Conservation (phyloP, 2,113 vertebrate species). For the Gila orcuttii region DNA sequence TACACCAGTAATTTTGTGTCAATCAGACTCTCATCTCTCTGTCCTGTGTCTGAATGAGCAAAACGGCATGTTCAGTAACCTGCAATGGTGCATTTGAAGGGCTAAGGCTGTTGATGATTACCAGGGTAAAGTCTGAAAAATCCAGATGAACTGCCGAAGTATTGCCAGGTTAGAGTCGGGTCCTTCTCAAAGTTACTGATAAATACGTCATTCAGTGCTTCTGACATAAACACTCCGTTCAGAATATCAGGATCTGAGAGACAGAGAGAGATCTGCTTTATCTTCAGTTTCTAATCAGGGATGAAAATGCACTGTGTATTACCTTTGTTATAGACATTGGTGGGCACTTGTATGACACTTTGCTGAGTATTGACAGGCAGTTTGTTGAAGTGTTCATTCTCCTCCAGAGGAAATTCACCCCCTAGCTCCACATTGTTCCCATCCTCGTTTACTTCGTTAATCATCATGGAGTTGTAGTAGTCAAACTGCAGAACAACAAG, state of each 20-base stretch:
- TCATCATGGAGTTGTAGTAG: slow-evolving; percentile 89
- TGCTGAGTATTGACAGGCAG: slow-evolving; percentile 85
- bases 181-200: slow-evolving; percentile 92
- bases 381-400: slow-evolving; percentile 91
- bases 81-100: background rate
- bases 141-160: slow-evolving; percentile 92
- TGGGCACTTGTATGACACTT: slow-evolving; percentile 93
- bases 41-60: slow-evolving; percentile 15
- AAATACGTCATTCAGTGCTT: slow-evolving; percentile 90
- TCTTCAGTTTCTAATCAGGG: background rate
- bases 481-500: slow-evolving; percentile 79
- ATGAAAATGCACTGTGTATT: background rate
- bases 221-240: slow-evolving; percentile 95
- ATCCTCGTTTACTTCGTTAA: slow-evolving; percentile 85
- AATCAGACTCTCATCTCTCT: background rate
- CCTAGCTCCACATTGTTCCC: slow-evolving; percentile 86
- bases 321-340: slow-evolving; percentile 98
- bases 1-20: slow-evolving; percentile 31
- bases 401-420: slow-evolving; percentile 85
- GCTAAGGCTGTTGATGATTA: slow-evolving; percentile 55
- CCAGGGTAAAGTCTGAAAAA: slow-evolving; percentile 98
- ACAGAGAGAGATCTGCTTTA: background rate
- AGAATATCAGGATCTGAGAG: slow-evolving; percentile 85
- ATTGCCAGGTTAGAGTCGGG: slow-evolving; percentile 95
- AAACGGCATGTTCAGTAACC: background rate